Percentiles rank a stretch among this genome's conserved stretches.
phyloP scores from a whole-genome alignment of 2,113 vertebrate species.

The Rostratula benghalensis region DNA sequence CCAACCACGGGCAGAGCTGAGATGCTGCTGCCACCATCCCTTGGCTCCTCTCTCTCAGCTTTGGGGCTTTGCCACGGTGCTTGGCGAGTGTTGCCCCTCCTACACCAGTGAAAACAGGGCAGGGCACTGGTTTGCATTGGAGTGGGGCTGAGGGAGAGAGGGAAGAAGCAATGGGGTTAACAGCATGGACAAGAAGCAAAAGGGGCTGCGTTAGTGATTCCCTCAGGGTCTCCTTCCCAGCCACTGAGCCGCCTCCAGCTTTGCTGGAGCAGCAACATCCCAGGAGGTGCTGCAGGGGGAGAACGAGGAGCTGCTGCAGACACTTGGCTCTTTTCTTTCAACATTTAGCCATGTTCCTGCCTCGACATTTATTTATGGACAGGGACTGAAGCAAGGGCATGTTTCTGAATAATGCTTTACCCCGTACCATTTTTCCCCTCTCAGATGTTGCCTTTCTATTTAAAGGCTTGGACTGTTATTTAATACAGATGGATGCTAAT shows the following conservation, averaged over 20 bases:
- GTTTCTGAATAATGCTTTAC: conserved; percentile 19
- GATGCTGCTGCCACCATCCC: accelerated
- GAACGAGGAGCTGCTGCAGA: background rate
- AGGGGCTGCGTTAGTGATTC: background rate
- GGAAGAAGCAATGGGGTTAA: background rate
- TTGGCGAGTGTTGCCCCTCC: background rate
- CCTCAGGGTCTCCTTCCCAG: background rate
- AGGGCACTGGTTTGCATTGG: background rate
- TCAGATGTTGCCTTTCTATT: conserved; percentile 28
- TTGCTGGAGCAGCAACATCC: background rate
- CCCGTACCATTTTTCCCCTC: conserved; percentile 13
- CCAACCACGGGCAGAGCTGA: accelerated
- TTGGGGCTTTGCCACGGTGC: background rate
- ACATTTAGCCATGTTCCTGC: background rate
- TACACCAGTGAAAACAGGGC: background rate
- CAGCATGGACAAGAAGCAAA: background rate
- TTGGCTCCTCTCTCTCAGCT: background rate
- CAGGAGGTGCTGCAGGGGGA: background rate
- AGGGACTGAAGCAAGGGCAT: conserved; percentile 36
- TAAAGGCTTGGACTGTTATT: conserved; percentile 51
- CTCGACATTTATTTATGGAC: conserved; percentile 29
- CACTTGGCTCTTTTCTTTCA: background rate
- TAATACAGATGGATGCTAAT: conserved; percentile 49
- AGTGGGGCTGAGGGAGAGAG: background rate
- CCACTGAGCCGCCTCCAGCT: background rate